Evolutionary conservation across 2,113 vertebrate species (phyloP).

Genomic region (Mugil cephalus): DNA sequence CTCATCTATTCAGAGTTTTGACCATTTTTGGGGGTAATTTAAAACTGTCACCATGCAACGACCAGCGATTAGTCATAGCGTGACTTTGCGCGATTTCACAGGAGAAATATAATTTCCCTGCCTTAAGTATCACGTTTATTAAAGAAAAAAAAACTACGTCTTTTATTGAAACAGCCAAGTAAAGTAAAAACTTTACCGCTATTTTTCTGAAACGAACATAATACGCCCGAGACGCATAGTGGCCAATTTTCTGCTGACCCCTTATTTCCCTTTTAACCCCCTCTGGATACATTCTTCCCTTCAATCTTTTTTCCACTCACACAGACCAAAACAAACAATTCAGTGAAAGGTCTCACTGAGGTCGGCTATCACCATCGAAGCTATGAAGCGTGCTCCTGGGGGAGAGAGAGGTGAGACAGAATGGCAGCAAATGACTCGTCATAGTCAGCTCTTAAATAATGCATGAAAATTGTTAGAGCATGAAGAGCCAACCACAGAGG

Average conservation of each 20-base stretch:
- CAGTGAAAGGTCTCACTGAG: slow-evolving; percentile 32
- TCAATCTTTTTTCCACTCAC: background rate
- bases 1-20: slow-evolving; percentile 40
- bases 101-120: slow-evolving; percentile 42
- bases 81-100: slow-evolving; percentile 22
- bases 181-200: background rate
- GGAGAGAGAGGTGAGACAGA: slow-evolving; percentile 66
- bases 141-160: slow-evolving; percentile 3
- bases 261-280: slow-evolving; percentile 15
- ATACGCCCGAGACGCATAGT: slow-evolving; percentile 8
- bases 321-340: slow-evolving; percentile 43
- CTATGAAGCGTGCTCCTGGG: slow-evolving; percentile 55
- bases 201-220: slow-evolving; percentile 21
- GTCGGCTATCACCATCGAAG: slow-evolving; percentile 56
- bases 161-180: slow-evolving; percentile 24
- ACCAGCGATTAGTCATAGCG: slow-evolving; percentile 66
- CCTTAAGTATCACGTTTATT: slow-evolving; percentile 26
- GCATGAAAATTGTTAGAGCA: slow-evolving; percentile 77
- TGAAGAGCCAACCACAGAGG: slow-evolving; percentile 68
- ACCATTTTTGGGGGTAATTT: slow-evolving; percentile 45
- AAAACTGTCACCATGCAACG: slow-evolving; percentile 58
- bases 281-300: background rate
- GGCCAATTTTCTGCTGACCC: slow-evolving; percentile 31
- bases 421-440: slow-evolving; percentile 75
- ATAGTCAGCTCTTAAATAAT: slow-evolving; percentile 80